Conservation (phyloP, 2,113 vertebrate genomes). For the Grallaria varia region DNA sequence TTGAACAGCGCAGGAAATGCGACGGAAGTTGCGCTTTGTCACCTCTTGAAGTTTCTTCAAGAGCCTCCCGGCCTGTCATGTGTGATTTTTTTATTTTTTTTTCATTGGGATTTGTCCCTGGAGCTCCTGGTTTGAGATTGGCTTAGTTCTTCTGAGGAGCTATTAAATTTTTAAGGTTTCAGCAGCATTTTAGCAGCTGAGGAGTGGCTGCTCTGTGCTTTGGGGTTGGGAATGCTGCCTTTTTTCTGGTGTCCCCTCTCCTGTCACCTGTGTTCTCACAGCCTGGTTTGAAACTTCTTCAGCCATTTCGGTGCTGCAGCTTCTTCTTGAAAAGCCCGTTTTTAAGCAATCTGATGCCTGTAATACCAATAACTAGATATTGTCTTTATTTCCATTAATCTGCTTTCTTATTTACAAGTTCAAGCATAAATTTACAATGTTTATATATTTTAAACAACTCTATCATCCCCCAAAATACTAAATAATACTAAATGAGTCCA, state of each 20-base stretch:
- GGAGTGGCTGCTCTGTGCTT: background rate
- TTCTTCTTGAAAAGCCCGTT: background rate
- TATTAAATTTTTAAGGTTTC: background rate
- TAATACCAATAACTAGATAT: background rate
- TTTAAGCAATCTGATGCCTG: background rate
- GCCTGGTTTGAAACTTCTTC: background rate
- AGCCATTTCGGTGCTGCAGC: background rate
- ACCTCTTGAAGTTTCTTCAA: background rate
- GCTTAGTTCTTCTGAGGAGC: background rate
- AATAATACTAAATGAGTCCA: background rate
- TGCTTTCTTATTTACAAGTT: background rate
- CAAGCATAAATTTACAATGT: background rate
- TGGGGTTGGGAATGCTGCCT: background rate
- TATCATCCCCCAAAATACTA: background rate
- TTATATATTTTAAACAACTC: background rate
- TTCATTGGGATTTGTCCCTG: background rate
- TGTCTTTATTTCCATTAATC: background rate
- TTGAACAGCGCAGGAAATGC: background rate
- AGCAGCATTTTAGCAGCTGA: background rate
- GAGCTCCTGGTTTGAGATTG: background rate
- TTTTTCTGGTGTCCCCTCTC: background rate
- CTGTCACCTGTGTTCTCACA: background rate
- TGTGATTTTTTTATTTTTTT: background rate
- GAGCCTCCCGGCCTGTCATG: fast-evolving
- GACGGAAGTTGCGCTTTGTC: fast-evolving